A percentile compares a stretch with the other conserved stretches of the same genome.
phyloP scores from a whole-genome alignment of 2,113 vertebrate species.

The Tetrax tetrax region DNA sequence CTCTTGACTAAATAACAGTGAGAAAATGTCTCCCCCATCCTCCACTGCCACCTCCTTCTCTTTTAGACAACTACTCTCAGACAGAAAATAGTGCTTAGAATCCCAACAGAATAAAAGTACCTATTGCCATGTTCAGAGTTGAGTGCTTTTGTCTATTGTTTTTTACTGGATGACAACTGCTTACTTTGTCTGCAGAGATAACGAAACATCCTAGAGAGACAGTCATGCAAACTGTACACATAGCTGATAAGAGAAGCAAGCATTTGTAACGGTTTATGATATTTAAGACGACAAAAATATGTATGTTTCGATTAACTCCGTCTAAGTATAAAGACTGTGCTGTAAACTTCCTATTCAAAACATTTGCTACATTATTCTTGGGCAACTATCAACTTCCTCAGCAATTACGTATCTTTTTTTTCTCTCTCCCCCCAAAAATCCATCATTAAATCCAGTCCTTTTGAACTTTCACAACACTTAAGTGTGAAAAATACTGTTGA shows the following conservation, averaged over 20 bases:
- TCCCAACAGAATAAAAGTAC: not conserved
- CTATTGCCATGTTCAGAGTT: not conserved
- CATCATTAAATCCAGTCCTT: not conserved
- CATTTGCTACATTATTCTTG: not conserved
- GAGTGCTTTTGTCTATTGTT: not conserved
- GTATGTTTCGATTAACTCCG: not conserved
- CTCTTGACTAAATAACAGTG: not conserved
- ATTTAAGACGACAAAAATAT: not conserved
- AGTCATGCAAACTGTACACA: not conserved
- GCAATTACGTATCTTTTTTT: not conserved
- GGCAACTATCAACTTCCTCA: not conserved
- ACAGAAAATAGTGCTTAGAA: not conserved
- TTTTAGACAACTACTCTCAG: not conserved
- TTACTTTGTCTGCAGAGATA: not conserved
- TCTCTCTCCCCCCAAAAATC: accelerated
- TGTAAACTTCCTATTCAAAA: not conserved
- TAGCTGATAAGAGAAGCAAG: not conserved
- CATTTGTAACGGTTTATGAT: not conserved
- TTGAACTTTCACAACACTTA: not conserved
- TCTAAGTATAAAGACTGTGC: not conserved
- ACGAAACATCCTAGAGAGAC: not conserved
- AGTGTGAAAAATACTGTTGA: not conserved
- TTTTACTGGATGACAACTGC: not conserved
- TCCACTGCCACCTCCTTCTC: not conserved
- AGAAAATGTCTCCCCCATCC: not conserved